Conservation (phyloP, 2,797 vertebrate species). For the Taeniopygia guttata region DNA sequence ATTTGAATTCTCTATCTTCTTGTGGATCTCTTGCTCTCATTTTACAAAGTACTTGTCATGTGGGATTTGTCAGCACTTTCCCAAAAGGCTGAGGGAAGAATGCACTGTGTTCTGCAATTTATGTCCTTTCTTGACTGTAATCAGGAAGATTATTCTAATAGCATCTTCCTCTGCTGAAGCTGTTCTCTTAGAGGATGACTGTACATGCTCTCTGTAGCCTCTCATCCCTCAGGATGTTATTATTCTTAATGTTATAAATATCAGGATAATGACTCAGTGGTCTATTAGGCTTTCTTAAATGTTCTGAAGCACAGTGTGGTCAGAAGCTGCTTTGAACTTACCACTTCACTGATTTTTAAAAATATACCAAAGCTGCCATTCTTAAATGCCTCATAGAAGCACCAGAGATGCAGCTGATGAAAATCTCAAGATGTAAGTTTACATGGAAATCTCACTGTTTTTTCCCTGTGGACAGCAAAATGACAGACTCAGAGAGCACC, state of each 20-base stretch:
- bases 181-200: neutral
- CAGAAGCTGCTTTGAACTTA: slow-evolving; percentile 24
- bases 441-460: neutral
- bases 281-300: neutral
- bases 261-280: slow-evolving; percentile 33
- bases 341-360: neutral
- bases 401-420: neutral
- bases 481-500: neutral
- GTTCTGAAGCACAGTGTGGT: neutral
- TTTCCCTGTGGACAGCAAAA: neutral
- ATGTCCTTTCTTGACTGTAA: slow-evolving; percentile 8
- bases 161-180: neutral
- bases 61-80: neutral
- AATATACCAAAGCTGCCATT: neutral
- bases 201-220: neutral
- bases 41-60: neutral
- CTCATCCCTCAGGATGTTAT: slow-evolving; percentile 10
- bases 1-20: neutral
- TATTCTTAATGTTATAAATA: slow-evolving; percentile 49
- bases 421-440: neutral
- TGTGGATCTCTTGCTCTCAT: neutral
- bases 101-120: neutral
- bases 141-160: slow-evolving; percentile 27
- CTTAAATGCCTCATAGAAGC: neutral
- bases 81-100: neutral